Conservation (phyloP, 1,140 invertebrate genomes). For the Oryctes rhinoceros region DNA sequence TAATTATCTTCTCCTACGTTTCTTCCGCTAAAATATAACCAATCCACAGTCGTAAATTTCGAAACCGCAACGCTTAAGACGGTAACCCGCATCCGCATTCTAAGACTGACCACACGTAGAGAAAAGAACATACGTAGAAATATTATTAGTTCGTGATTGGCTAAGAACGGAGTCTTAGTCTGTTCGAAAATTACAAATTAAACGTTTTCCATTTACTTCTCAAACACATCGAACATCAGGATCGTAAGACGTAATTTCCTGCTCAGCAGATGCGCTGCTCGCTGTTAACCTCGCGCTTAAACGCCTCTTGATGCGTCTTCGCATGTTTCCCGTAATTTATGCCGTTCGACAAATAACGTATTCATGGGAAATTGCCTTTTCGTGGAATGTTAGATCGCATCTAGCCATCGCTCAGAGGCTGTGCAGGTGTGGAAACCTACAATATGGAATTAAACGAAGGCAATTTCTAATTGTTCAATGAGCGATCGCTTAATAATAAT, state of each 20-base stretch:
- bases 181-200: background rate
- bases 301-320: background rate
- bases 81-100: background rate
- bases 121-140: background rate
- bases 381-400: background rate
- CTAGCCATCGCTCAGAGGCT: no score
- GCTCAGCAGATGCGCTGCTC: background rate
- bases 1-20: background rate
- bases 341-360: background rate
- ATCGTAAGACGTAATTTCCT: background rate
- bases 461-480: no score
- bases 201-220: background rate
- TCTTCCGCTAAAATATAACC: constrained; percentile 1
- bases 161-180: background rate
- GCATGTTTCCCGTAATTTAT: constrained; percentile 10
- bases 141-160: background rate
- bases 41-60: constrained; percentile 1
- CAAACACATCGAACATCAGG: background rate
- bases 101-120: background rate
- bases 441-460: no score
- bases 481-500: no score
- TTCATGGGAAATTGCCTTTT: background rate
- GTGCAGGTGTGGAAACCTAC: no score
- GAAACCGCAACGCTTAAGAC: background rate
- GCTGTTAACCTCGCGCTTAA: background rate